Conservation (phyloP, 2,888 invertebrate species). For the Sphaerophoria taeniata region DNA sequence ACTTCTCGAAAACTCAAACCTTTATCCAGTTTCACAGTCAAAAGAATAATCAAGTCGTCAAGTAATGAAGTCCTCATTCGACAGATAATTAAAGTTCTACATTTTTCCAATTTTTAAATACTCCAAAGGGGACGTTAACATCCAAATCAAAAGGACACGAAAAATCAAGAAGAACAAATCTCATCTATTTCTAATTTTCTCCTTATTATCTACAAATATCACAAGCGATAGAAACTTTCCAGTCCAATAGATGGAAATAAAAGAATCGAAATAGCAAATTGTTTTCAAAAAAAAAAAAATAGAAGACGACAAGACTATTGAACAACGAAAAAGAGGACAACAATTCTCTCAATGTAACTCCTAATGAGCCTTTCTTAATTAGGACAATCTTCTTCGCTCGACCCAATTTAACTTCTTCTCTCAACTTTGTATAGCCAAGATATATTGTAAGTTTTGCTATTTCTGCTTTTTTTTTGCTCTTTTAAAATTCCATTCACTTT, state of each 20-base stretch:
- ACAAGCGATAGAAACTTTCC: conserved; percentile 64
- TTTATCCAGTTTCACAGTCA: too few species aligned
- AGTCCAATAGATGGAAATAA: conserved; percentile 56
- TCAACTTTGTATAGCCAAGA: conserved; percentile 50
- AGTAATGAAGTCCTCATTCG: too few species aligned
- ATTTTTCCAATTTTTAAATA: conserved; percentile 3
- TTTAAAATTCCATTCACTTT: background rate
- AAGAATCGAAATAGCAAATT: background rate
- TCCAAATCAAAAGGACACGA: conserved; percentile 5
- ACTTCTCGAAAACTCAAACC: too few species aligned
- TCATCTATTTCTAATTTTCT: conserved; percentile 56
- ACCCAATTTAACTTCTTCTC: conserved; percentile 67
- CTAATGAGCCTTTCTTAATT: conserved; percentile 71
- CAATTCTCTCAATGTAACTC: conserved; percentile 38
- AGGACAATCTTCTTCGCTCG: conserved; percentile 66
- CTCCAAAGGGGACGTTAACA: background rate
- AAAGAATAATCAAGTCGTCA: too few species aligned
- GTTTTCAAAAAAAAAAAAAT: conserved; percentile 5
- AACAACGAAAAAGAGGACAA: conserved; percentile 4
- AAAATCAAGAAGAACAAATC: conserved; percentile 1
- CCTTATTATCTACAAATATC: conserved; percentile 64
- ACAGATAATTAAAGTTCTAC: conserved; percentile 53
- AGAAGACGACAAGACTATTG: background rate
- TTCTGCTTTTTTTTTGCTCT: conserved; percentile 8
- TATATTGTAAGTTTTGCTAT: conserved; percentile 28